These are phyloP conservation scores for Numenius arquata DNA, from an alignment of 2,113 vertebrate genomes.

Conservation along the genomic window DNA sequence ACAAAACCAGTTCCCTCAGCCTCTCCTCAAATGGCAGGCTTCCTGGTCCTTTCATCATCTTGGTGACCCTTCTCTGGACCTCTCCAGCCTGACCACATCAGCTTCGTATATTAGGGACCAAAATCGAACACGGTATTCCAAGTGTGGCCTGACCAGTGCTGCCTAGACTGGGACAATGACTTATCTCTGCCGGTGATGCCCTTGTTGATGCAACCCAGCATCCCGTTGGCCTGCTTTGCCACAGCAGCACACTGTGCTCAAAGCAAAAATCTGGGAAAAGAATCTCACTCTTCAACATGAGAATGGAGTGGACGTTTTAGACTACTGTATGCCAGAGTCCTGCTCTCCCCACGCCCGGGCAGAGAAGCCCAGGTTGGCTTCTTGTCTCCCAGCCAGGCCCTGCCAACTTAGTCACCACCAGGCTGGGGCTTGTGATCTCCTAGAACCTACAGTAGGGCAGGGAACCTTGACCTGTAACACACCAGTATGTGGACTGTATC, in stretches of 20 bases:
- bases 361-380: no score
- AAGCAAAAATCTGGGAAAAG: neutral
- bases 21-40: neutral
- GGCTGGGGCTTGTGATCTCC: neutral
- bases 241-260: neutral
- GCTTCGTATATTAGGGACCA: neutral
- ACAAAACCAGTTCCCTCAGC: neutral
- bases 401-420: neutral
- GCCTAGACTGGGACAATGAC: neutral
- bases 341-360: no score
- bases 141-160: neutral
- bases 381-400: neutral
- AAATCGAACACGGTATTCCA: neutral
- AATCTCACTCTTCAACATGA: neutral
- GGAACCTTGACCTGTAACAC: rapidly evolving
- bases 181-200: neutral
- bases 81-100: neutral
- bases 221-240: neutral
- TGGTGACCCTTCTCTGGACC: neutral
- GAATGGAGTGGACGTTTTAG: neutral
- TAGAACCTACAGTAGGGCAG: neutral
- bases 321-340: neutral
- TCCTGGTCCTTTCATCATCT: neutral
- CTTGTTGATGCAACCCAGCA: neutral
- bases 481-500: rapidly evolving